Base-by-base conservation (phyloP, 2,113 vertebrate species). In the Macquaria australasica region DNA sequence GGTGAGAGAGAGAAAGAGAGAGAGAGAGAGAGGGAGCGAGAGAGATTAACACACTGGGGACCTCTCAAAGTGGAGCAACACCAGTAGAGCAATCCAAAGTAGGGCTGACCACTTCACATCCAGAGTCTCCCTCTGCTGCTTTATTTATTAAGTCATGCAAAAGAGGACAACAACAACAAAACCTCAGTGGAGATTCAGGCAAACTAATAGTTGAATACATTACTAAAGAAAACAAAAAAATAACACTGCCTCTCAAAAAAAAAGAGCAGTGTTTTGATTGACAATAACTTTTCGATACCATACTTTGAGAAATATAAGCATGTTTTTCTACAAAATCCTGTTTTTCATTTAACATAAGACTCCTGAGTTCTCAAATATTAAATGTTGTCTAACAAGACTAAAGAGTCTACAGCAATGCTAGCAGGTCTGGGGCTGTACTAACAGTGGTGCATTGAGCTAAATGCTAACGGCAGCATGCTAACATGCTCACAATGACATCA, bases 31-130 rank as follows among this genome's bases (percentile, higher is more conserved):
- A 28, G 58, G 10, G 72, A 1, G 56, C 23, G 72, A 73, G 77
- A 75, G 88, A 91, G 84, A 92, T 92, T 90, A 84, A 86, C 82
- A 91, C 86, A 74, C 86, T 86, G 82, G 94, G 93, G 95, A 96
- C 81, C 79, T 85, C 90, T 90, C 88, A 91, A 96, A 96, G 89
- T 96, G 89, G 95, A 95, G 91, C 95, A 94, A 85, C 84, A 84
- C 55, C 86, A 89, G 91, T 58, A 31, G 81, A 84, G 89, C 83
- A 60, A 79, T 91, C 88, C 86, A 92, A 95, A 94, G 89, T 95
- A 94, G 94, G 92, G 81, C 95, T 95, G 95, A 93, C 93, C 93
- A 89, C 83, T 90, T 91, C 83, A 64, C 83, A 88, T 71, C 68
- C 63, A 73, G 43, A 83, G 81, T 43, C 77, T 81, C 79, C 84